Evolutionary conservation across 2,797 vertebrate species (phyloP).

Genomic region (Microctenopoma steveboyesi): DNA sequence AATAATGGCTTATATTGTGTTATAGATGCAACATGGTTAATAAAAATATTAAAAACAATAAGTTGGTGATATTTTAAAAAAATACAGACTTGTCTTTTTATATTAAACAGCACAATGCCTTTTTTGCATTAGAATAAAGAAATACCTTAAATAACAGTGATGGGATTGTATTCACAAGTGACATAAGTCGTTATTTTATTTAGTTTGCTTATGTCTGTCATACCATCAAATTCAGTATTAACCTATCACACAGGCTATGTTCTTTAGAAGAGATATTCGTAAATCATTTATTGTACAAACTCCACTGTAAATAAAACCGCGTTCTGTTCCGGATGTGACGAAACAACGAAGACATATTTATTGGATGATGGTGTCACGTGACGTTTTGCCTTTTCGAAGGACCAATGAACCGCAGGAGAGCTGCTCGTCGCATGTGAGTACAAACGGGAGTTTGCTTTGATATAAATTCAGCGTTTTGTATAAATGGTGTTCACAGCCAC

Average conservation of each 20-base stretch:
- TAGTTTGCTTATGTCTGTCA: not conserved
- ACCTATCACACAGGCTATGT: no score
- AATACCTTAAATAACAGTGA: no score
- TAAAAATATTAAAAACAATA: slow-evolving; percentile 14
- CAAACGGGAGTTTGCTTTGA: not conserved
- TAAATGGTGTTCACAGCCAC: rapidly evolving
- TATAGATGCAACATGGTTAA: slow-evolving; percentile 8
- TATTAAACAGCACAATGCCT: no score
- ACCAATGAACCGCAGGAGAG: slow-evolving; percentile 66
- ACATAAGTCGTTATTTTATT: not conserved
- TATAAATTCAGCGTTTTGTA: not conserved
- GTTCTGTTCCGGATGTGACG: slow-evolving; percentile 53
- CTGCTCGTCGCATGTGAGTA: slow-evolving; percentile 67
- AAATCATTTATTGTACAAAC: not conserved
- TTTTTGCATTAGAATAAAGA: not conserved
- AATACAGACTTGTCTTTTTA: no score
- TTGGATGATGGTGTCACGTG: slow-evolving; percentile 36
- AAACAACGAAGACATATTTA: not conserved
- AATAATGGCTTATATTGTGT: slow-evolving; percentile 23
- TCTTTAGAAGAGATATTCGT: no score
- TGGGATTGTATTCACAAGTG: no score
- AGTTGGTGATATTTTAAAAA: no score
- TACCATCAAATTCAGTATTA: no score
- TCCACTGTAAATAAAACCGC: no score
- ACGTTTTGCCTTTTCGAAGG: not conserved